Conservation (phyloP, 92 coral and sea anemone genomes). For the Parazoanthus darwini region DNA sequence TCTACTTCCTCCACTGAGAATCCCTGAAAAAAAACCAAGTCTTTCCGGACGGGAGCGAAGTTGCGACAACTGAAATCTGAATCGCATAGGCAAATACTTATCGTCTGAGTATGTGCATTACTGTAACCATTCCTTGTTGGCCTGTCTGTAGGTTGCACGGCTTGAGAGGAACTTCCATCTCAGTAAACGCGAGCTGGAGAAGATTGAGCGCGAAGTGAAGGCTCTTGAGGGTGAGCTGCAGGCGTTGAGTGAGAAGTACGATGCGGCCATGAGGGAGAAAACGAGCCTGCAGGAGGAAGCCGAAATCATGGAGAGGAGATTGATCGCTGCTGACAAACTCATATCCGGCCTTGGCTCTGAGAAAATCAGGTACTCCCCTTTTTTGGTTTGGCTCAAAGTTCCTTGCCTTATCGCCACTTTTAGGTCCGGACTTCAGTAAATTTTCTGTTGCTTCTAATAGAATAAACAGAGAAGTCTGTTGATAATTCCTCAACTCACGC, state of each 20-base stretch:
- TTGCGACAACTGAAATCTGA: too few relatives aligned
- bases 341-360: constrained; percentile 99
- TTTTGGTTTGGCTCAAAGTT: not conserved
- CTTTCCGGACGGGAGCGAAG: too few relatives aligned
- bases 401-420: too few relatives aligned
- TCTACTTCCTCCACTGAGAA: too few relatives aligned
- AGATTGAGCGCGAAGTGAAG: constrained; percentile 94
- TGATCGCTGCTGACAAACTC: constrained; percentile 98
- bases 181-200: constrained; percentile 95
- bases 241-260: constrained; percentile 86
- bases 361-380: constrained; percentile 73
- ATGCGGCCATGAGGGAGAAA: constrained; percentile 93
- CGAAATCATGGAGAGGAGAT: constrained; percentile 95
- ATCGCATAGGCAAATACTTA: too few relatives aligned
- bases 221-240: constrained; percentile 87
- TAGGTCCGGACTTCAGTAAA: too few relatives aligned
- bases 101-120: not conserved
- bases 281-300: constrained; percentile 92
- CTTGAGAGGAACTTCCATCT: constrained; percentile 90
- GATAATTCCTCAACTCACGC: not conserved
- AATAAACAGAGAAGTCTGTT: not conserved
- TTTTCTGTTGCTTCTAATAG: too few relatives aligned
- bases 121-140: not conserved
- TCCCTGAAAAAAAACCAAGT: too few relatives aligned
- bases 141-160: constrained; percentile 78